Conservation (phyloP, 2,113 vertebrate species). For the Chaetura pelagica region DNA sequence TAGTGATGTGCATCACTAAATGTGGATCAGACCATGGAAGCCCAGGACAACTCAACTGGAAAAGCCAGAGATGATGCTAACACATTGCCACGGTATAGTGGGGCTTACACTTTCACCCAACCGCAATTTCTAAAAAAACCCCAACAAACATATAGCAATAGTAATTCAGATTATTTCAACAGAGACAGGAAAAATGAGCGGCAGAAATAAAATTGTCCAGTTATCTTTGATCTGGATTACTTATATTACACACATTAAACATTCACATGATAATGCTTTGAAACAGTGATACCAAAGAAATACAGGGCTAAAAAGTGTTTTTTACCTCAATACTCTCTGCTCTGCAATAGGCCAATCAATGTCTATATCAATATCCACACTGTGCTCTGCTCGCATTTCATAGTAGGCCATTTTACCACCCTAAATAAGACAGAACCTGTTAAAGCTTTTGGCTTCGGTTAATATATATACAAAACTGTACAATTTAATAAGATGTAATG, state of each 20-base stretch:
- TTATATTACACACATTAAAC: neutral
- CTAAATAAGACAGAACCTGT: slow-evolving; percentile 67
- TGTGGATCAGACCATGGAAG: neutral
- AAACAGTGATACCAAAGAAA: neutral
- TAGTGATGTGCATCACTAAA: neutral
- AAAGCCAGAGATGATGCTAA: neutral
- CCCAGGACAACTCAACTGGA: neutral
- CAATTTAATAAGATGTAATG: neutral
- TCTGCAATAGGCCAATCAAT: slow-evolving; percentile 98
- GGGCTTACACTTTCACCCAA: neutral
- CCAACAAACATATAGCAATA: neutral
- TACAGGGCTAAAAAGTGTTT: neutral
- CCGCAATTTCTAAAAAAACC: neutral
- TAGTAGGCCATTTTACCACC: slow-evolving; percentile 89
- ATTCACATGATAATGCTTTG: neutral
- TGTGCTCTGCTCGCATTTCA: slow-evolving; percentile 92
- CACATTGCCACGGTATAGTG: neutral
- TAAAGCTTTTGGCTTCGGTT: neutral
- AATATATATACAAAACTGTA: neutral
- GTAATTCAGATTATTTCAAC: neutral
- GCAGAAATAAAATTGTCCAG: neutral
- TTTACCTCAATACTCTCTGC: slow-evolving; percentile 91
- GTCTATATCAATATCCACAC: slow-evolving; percentile 95
- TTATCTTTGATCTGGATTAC: neutral
- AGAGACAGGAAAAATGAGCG: neutral